phyloP scores from a whole-genome alignment of 2,888 invertebrate species.

The Dolomedes plantarius region DNA sequence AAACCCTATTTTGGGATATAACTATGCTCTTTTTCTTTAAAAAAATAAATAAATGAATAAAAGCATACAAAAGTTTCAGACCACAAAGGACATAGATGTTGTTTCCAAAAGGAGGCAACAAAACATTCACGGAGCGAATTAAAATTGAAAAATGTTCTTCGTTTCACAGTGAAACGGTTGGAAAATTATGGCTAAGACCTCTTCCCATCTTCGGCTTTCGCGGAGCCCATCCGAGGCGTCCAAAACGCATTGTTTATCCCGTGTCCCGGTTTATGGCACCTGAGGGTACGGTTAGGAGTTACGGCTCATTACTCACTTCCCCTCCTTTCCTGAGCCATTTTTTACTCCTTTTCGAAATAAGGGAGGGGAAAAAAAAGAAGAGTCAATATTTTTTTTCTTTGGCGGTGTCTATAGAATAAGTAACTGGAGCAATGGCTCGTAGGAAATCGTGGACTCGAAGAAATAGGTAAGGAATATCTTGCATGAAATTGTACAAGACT shows the following conservation, averaged over 20 bases:
- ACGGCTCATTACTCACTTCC: slow-evolving; percentile 8
- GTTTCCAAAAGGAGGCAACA: too few relatives aligned
- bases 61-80: too few relatives aligned
- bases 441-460: background rate
- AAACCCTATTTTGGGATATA: too few relatives aligned
- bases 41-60: too few relatives aligned
- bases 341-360: background rate
- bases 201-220: background rate
- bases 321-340: background rate
- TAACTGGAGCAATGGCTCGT: background rate
- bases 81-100: too few relatives aligned
- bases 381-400: background rate
- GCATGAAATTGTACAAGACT: too few relatives aligned
- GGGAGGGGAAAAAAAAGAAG: background rate
- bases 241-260: slow-evolving; percentile 12
- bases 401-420: background rate
- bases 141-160: background rate
- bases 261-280: slow-evolving; percentile 4
- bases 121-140: background rate
- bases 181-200: background rate
- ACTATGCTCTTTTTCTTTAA: too few relatives aligned
- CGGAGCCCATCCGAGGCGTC: background rate
- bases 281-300: slow-evolving; percentile 12
- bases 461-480: background rate
- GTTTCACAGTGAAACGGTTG: background rate